Evolutionary conservation across 2,797 vertebrate genomes (phyloP).

Genomic region (Trachops cirrhosus): DNA sequence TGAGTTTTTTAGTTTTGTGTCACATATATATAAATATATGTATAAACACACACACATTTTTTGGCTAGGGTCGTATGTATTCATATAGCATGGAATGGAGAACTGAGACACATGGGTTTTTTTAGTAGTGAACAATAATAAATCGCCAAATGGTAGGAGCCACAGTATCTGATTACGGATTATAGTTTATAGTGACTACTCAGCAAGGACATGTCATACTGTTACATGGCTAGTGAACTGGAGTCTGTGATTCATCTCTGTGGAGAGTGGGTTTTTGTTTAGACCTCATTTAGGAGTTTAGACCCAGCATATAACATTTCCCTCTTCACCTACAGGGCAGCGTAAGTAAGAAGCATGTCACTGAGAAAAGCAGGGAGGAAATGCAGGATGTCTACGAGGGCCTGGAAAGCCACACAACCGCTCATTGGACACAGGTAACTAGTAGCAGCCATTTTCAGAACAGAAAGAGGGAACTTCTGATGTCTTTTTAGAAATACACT

Average conservation of each 20-base stretch:
- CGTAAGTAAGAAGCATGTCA: not conserved
- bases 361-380: not conserved
- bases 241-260: not conserved
- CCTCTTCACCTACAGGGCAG: not conserved
- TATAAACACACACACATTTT: not conserved
- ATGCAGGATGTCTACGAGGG: not conserved
- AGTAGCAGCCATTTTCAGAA: not conserved
- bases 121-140: not conserved
- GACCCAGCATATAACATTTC: not conserved
- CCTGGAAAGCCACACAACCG: not conserved
- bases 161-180: not conserved
- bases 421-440: not conserved
- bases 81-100: not conserved
- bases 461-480: not conserved
- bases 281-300: not conserved
- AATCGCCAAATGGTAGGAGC: not conserved
- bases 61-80: not conserved
- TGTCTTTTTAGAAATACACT: not conserved
- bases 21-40: too few relatives aligned
- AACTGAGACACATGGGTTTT: not conserved
- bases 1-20: not conserved
- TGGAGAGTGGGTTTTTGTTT: not conserved
- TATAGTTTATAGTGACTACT: not conserved
- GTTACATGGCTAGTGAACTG: not conserved
- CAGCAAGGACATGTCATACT: not conserved